Percentiles rank a stretch among this genome's conserved stretches.
Conservation (phyloP, 1,140 invertebrate species). For the Onthophagus taurus region DNA sequence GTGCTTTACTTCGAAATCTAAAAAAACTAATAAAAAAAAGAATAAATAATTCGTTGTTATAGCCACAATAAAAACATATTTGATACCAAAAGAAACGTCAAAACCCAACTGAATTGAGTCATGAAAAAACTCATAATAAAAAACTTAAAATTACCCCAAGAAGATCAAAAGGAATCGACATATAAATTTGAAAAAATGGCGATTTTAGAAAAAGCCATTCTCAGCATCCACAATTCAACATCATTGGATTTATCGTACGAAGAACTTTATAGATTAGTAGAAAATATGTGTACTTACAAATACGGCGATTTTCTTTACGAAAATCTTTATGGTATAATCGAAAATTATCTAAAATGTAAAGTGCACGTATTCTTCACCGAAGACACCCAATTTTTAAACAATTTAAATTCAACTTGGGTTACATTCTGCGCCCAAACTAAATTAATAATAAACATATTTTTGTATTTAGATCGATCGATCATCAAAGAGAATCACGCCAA, state of each 20-base stretch:
- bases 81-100: too few species aligned
- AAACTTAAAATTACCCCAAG: neutral
- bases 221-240: slow-evolving; percentile 8
- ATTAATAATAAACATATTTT: slow-evolving; percentile 94
- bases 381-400: slow-evolving; percentile 76
- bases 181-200: slow-evolving; percentile 1
- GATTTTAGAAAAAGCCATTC: slow-evolving; percentile 8
- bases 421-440: slow-evolving; percentile 92
- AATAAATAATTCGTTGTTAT: too few species aligned
- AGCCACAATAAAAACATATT: too few species aligned
- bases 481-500: slow-evolving; percentile 20
- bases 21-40: too few species aligned
- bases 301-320: slow-evolving; percentile 82
- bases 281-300: slow-evolving; percentile 91
- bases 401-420: slow-evolving; percentile 87
- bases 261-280: slow-evolving; percentile 87
- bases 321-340: slow-evolving; percentile 73
- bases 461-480: slow-evolving; percentile 73
- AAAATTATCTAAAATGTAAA: slow-evolving; percentile 73
- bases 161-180: neutral
- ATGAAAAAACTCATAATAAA: slow-evolving; percentile 10
- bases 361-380: slow-evolving; percentile 80
- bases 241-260: slow-evolving; percentile 2
- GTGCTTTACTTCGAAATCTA: too few species aligned
- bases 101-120: too few species aligned